Evolutionary conservation across 1,140 invertebrate species (phyloP).

Genomic region (Neotoxoptera formosana): DNA sequence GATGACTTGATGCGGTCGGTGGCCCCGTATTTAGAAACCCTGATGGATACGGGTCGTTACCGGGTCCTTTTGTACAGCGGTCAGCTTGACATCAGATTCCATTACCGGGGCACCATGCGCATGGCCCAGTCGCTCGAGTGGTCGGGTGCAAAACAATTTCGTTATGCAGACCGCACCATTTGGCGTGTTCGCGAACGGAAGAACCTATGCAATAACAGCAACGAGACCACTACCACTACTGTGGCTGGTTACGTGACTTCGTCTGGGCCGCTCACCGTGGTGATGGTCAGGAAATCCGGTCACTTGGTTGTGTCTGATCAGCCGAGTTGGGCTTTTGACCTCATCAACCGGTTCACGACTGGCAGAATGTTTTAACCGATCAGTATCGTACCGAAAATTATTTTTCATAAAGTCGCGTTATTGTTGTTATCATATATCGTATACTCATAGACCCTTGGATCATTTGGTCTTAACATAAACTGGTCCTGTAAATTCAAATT

Average conservation of each 20-base stretch:
- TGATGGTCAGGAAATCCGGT: conserved; percentile 80
- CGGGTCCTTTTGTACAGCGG: conserved; percentile 76
- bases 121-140: conserved; percentile 73
- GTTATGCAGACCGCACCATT: conserved; percentile 66
- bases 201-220: conserved; percentile 16
- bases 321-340: conserved; percentile 77
- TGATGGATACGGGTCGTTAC: conserved; percentile 70
- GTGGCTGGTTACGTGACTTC: conserved; percentile 61
- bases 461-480: no score
- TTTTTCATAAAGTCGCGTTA: no score
- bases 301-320: conserved; percentile 86
- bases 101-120: conserved; percentile 78
- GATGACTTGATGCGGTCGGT: background rate
- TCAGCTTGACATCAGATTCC: conserved; percentile 84
- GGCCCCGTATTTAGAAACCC: conserved; percentile 75
- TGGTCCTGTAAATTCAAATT: no score
- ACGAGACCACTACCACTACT: background rate
- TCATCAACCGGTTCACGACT: conserved; percentile 78
- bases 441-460: no score
- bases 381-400: no score
- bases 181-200: conserved; percentile 59
- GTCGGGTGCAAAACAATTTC: conserved; percentile 71
- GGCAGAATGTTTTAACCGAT: conserved; percentile 65
- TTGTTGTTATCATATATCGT: no score
- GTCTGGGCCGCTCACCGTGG: conserved; percentile 73